phyloP scores from a whole-genome alignment of 2,888 invertebrate species.

The Eugnorisma glareosa region DNA sequence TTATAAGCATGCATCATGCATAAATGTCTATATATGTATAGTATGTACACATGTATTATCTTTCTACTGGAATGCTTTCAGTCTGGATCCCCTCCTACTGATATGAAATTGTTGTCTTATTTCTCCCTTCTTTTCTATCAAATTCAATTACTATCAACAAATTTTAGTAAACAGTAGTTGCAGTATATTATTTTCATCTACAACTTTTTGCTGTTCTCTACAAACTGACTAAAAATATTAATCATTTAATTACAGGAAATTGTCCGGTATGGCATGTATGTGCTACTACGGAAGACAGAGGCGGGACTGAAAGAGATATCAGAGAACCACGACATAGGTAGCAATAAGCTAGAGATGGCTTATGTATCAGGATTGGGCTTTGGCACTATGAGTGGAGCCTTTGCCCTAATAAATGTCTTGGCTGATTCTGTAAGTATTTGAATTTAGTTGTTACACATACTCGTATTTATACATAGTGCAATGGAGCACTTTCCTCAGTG shows the following conservation, averaged over 20 bases:
- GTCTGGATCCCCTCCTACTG: not conserved
- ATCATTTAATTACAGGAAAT: constrained; percentile 93
- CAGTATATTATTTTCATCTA: too few species aligned
- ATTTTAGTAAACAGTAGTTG: not conserved
- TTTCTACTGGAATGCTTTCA: not conserved
- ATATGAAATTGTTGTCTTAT: not conserved
- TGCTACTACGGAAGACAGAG: constrained; percentile 95
- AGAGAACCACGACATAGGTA: constrained; percentile 94
- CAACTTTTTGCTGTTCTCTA: not conserved
- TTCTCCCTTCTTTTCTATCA: not conserved
- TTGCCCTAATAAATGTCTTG: constrained; percentile 97
- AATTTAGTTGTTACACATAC: not conserved
- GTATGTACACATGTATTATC: not conserved
- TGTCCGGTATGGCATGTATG: constrained; percentile 95
- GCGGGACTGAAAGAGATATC: constrained; percentile 97
- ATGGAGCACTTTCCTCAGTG: too few species aligned
- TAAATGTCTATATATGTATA: not conserved
- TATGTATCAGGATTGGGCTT: constrained; percentile 99
- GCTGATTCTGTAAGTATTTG: constrained; percentile 94
- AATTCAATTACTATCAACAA: not conserved
- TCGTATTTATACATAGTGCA: not conserved
- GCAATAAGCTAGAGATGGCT: constrained; percentile 97
- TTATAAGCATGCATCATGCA: not conserved
- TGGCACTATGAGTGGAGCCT: constrained; percentile 98
- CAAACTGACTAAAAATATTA: not conserved